Evolutionary conservation across 2,113 vertebrate genomes (phyloP), one percentile per base, ranked within the genome.

Genomic region (Alectura lathami): DNA sequence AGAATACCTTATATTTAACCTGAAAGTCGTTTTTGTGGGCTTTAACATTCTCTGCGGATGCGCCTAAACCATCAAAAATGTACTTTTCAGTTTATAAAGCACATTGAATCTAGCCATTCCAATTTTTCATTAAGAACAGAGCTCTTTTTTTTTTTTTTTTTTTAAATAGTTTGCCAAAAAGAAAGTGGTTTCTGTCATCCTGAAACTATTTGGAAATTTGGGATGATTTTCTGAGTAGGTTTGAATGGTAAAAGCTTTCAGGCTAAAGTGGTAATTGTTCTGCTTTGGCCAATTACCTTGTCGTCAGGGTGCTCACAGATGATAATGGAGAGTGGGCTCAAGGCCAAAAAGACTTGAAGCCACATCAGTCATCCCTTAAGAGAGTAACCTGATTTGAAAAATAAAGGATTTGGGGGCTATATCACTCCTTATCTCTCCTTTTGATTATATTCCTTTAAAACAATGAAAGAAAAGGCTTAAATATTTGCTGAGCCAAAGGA

Each of bases 201-300:
- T 70, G 50, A 42, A 78, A 24, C 29, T 83, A 4, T 90, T 91
- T 86, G 26, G 79, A 81, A 70, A 50, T 93, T 86, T 63, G 23
- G 17, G 45, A 80, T 83, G 45, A 90, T 59, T 83, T 53, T 17
- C 36, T 86, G 21, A 83, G 48, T 36, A 90, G 32, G 3, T 80
- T 86, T 93, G 67, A 13, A 53, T 47, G 76, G 77, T 93, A 86
- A 89, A 83, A 66, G 26, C 16, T 56, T 94, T 88, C 53, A 69
- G 45, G 53, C 62, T 83, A 32, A 79, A 64, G 30, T 69, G 38
- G 22, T 54, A 59, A 69, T 93, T 93, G 7, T 83, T 92, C 48
- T 91, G 48, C 43, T 74, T 86, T 91, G 68, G 54, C 54, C 70
- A 64, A 48, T 82, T 85, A 59, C 26, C 4, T 45, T 50, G 43